These are phyloP conservation scores for Naja naja DNA, from an alignment of 2,113 vertebrate species.

Conservation along the genomic window DNA sequence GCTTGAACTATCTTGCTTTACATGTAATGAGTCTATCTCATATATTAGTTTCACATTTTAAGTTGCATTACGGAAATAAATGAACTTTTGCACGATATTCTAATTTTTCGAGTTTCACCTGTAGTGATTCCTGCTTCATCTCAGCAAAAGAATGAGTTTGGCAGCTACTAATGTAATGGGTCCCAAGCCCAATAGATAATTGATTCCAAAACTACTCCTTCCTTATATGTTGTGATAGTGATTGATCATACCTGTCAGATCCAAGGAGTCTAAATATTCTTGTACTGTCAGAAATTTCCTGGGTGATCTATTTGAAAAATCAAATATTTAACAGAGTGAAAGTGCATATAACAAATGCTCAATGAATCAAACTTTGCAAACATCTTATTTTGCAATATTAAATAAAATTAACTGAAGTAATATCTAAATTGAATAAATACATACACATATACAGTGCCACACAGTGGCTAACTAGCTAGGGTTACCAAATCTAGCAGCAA, in stretches of 20 bases:
- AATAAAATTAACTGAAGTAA: background rate
- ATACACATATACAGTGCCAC: background rate
- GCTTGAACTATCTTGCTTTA: too few species aligned
- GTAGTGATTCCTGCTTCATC: background rate
- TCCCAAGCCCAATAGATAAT: background rate
- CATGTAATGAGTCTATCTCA: too few species aligned
- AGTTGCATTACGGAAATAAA: too few species aligned
- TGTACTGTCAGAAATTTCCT: conserved; percentile 97
- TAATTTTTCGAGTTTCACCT: too few species aligned
- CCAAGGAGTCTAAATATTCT: conserved; percentile 97
- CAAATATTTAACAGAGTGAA: background rate
- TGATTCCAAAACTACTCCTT: background rate
- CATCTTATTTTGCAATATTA: background rate
- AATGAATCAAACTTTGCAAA: background rate
- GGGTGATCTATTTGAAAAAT: conserved; percentile 83
- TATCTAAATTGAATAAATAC: background rate
- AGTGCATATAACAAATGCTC: background rate
- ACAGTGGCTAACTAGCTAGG: background rate
- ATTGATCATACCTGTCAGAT: conserved; percentile 88
- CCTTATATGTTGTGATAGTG: background rate
- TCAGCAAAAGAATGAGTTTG: background rate
- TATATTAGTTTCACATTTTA: too few species aligned
- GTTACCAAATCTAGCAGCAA: background rate
- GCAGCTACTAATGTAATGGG: background rate
- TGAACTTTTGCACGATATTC: too few species aligned